phyloP scores from a whole-genome alignment of 2,888 invertebrate genomes.

The Lamellibrachia satsuma region DNA sequence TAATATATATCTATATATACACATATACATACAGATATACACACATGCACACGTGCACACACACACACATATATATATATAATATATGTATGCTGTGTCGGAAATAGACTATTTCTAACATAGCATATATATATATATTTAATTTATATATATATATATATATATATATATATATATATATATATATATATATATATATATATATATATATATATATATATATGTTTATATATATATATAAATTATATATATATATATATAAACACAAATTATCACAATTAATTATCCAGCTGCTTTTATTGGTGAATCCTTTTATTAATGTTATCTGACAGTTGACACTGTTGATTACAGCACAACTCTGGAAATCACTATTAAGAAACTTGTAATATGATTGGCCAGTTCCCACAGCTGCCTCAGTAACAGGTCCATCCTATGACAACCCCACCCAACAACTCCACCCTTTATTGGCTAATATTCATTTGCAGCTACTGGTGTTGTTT shows the following conservation, averaged over 20 bases:
- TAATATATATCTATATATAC: too few relatives aligned
- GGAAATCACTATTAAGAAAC: not conserved
- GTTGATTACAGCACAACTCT: not conserved
- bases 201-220: not conserved
- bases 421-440: not conserved
- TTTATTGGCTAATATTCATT: conserved; percentile 6
- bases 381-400: not conserved
- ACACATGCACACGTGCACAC: too few relatives aligned
- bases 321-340: not conserved
- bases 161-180: not conserved
- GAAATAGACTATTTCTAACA: too few relatives aligned
- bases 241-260: not conserved
- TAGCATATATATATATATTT: not conserved
- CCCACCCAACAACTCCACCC: not conserved
- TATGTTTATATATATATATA: not conserved
- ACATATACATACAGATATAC: too few relatives aligned
- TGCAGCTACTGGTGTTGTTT: not conserved
- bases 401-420: not conserved
- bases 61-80: too few relatives aligned
- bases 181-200: not conserved
- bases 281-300: not conserved
- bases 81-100: too few relatives aligned
- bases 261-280: not conserved
- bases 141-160: not conserved
- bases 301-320: not conserved